Conservation (phyloP, 2,888 invertebrate genomes). For the Altica lythri region DNA sequence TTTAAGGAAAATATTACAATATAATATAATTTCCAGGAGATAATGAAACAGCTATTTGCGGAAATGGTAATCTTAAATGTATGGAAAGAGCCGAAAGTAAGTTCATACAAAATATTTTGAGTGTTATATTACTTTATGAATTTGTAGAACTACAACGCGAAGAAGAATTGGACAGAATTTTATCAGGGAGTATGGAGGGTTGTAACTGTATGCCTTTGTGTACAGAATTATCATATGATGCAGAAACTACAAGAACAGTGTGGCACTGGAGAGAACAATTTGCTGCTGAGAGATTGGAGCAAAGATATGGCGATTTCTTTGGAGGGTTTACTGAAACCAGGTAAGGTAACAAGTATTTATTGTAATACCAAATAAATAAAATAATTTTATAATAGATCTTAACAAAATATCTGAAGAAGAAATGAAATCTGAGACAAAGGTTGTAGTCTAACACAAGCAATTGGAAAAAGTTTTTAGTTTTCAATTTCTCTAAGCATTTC, state of each 20-base stretch:
- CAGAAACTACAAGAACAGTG: neutral
- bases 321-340: no score
- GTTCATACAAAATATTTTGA: neutral
- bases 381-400: no score
- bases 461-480: no score
- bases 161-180: conserved; percentile 13
- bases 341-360: no score
- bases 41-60: conserved; percentile 60
- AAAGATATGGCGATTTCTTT: no score
- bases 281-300: neutral
- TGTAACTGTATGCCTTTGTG: conserved; percentile 66
- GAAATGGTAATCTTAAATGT: conserved; percentile 59
- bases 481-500: no score
- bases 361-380: no score
- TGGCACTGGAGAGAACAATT: conserved; percentile 1
- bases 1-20: no score
- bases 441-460: no score
- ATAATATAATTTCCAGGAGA: conserved; percentile 55
- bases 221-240: conserved; percentile 68
- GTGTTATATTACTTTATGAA: neutral
- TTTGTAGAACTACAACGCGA: conserved; percentile 11
- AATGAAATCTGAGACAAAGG: no score
- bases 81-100: conserved; percentile 55
- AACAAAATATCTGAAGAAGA: no score
- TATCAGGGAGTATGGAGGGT: neutral